Percentiles rank a stretch among this genome's conserved stretches.
These are phyloP conservation scores for Austrofundulus limnaeus DNA, from an alignment of 2,113 vertebrate species.

Conservation along the genomic window DNA sequence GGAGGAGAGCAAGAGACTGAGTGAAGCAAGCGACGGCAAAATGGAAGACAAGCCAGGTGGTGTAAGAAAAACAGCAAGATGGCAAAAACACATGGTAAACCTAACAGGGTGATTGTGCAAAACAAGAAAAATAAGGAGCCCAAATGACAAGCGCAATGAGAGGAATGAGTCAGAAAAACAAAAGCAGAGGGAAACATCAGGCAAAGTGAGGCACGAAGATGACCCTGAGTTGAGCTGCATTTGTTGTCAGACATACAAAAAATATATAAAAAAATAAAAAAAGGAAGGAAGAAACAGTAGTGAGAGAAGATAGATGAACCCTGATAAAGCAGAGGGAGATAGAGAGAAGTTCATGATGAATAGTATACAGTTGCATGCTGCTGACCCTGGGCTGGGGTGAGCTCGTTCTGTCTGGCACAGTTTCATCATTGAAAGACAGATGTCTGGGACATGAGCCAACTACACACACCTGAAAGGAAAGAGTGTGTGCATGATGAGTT, in stretches of 20 bases:
- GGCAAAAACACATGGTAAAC: constrained; percentile 31
- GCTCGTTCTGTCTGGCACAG: constrained; percentile 52
- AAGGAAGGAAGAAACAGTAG: constrained; percentile 27
- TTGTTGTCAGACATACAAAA: constrained; percentile 36
- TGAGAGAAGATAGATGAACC: constrained; percentile 39
- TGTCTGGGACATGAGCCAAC: constrained; percentile 49
- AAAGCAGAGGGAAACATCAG: not conserved
- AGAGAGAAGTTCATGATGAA: constrained; percentile 54
- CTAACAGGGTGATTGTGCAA: constrained; percentile 16
- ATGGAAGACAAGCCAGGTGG: constrained; percentile 33
- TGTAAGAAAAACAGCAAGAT: constrained; percentile 25
- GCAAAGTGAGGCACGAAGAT: constrained; percentile 23
- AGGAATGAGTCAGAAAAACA: constrained; percentile 15
- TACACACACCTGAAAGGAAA: constrained; percentile 31
- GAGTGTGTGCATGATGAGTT: not conserved
- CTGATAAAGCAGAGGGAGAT: constrained; percentile 28
- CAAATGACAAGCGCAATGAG: not conserved
- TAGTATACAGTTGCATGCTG: constrained; percentile 38
- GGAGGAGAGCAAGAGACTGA: constrained; percentile 40
- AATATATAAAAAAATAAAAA: too few species aligned
- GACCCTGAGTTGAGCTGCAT: constrained; percentile 48
- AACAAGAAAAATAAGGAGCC: constrained; percentile 23
- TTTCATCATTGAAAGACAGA: constrained; percentile 63
- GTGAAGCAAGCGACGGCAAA: constrained; percentile 21
- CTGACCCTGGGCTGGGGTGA: constrained; percentile 52